Percentiles rank a stretch among this genome's conserved stretches.
Evolutionary conservation across 2,888 invertebrate genomes (phyloP).

Genomic region (Ormyrus nitidulus): DNA sequence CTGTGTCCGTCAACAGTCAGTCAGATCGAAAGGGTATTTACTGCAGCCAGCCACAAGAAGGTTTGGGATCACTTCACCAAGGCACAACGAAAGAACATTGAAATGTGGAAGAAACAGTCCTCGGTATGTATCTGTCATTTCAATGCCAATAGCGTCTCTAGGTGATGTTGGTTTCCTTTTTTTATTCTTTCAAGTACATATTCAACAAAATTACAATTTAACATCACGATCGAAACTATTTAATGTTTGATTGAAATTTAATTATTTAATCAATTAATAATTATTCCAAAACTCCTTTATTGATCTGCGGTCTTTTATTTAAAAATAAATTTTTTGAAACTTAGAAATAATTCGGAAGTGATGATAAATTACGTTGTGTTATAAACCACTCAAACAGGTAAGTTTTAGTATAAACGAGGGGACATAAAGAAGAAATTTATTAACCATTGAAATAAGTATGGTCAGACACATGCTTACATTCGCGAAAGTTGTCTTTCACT

Average conservation of each 20-base stretch:
- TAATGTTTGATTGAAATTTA: not conserved
- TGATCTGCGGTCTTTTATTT: not conserved
- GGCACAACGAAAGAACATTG: constrained; percentile 98
- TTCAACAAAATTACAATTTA: constrained; percentile 12
- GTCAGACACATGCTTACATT: constrained; percentile 54
- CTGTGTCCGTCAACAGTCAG: constrained; percentile 85
- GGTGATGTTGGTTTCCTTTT: constrained; percentile 48
- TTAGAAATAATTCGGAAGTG: constrained; percentile 14
- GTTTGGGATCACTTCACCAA: constrained; percentile 99
- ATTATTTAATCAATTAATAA: no score
- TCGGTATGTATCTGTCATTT: constrained; percentile 82
- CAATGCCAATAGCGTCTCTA: constrained; percentile 51
- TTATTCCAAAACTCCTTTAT: not conserved
- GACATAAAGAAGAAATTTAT: constrained; percentile 8
- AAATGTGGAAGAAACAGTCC: constrained; percentile 97
- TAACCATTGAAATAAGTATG: constrained; percentile 34
- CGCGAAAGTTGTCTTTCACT: constrained; percentile 45
- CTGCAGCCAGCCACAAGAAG: constrained; percentile 96
- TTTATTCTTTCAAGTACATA: constrained; percentile 25
- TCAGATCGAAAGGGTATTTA: constrained; percentile 99
- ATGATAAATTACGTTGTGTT: constrained; percentile 40
- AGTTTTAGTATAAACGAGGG: constrained; percentile 33
- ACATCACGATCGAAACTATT: not conserved
- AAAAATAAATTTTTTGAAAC: not conserved
- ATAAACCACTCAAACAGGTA: constrained; percentile 46